Percentiles rank a stretch among this genome's conserved stretches.
Evolutionary conservation across 2,888 invertebrate genomes (phyloP).

Genomic region (Eristalis pertinax): DNA sequence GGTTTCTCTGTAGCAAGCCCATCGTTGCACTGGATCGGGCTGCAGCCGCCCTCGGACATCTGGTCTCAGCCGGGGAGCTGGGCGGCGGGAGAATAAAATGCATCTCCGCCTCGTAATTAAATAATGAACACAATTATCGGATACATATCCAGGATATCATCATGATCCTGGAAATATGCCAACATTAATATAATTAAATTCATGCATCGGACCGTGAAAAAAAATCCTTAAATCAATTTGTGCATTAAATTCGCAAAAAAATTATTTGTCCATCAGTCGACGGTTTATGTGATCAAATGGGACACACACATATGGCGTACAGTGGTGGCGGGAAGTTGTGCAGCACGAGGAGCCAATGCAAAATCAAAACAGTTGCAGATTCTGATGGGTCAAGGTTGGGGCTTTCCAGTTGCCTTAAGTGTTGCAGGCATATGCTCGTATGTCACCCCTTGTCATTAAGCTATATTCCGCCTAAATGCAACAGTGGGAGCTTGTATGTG

Average conservation of each 20-base stretch:
- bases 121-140: conserved; percentile 68
- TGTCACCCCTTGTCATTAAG: no score
- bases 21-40: no score
- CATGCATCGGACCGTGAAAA: conserved; percentile 58
- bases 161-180: conserved; percentile 64
- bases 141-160: conserved; percentile 65
- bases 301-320: not conserved
- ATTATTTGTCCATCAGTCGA: conserved; percentile 26
- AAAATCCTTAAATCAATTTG: conserved; percentile 60
- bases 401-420: no score
- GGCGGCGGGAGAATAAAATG: not conserved
- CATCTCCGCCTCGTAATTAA: conserved; percentile 47
- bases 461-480: no score
- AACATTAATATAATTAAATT: conserved; percentile 70
- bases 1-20: not conserved
- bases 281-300: conserved; percentile 30
- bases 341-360: not conserved
- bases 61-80: not conserved
- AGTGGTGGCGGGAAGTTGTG: not conserved
- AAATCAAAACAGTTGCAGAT: no score
- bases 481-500: no score
- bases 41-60: not conserved
- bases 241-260: conserved; percentile 27
- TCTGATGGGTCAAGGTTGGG: no score
- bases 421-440: no score